A percentile compares a stretch with the other conserved stretches of the same genome.
phyloP scores from a whole-genome alignment of 2,113 vertebrate genomes.

The Coreoperca whiteheadi region DNA sequence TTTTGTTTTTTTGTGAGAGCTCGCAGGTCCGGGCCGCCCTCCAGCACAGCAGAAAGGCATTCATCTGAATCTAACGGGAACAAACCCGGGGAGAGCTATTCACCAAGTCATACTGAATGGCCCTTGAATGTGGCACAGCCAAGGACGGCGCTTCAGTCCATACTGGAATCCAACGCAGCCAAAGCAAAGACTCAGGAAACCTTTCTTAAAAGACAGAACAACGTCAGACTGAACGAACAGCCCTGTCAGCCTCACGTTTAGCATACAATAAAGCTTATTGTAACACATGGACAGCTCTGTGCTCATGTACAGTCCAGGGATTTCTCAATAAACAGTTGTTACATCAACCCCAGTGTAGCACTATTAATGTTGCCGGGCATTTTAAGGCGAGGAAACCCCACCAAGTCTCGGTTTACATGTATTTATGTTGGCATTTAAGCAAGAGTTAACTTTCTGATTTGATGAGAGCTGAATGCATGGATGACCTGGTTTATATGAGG shows the following conservation, averaged over 20 bases:
- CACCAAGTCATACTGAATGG: constrained; percentile 26
- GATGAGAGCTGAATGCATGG: not conserved
- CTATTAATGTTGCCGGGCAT: not conserved
- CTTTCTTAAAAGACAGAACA: not conserved
- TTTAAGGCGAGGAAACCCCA: not conserved
- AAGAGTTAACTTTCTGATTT: no score
- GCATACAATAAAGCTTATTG: not conserved
- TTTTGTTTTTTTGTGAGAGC: not conserved
- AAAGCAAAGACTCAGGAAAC: not conserved
- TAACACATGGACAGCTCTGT: not conserved
- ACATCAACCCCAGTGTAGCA: not conserved
- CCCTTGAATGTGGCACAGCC: not conserved
- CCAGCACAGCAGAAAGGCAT: constrained; percentile 7
- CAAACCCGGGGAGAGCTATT: not conserved
- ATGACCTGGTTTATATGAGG: not conserved
- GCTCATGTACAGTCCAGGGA: no score
- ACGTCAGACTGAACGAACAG: not conserved
- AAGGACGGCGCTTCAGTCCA: not conserved
- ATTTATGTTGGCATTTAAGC: not conserved
- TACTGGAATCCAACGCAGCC: not conserved
- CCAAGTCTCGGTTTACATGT: not conserved
- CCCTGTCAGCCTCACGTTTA: not conserved
- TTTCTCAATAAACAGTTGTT: not conserved
- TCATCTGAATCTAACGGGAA: constrained; percentile 17
- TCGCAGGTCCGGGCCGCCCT: constrained; percentile 26